phyloP scores from a whole-genome alignment of 1,140 invertebrate species.

The Acyrthosiphon pisum region DNA sequence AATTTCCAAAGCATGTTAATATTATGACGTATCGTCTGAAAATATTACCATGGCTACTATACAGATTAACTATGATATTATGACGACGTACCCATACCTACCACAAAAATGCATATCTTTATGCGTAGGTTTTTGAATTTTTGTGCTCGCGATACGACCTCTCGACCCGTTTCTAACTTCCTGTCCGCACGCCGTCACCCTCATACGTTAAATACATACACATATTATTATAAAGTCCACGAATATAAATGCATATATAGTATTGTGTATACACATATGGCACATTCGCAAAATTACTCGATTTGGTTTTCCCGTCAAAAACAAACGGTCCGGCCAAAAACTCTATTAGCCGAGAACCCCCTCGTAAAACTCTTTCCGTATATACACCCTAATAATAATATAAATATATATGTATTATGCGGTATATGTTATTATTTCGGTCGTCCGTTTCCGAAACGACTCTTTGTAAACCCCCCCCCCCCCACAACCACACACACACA shows the following conservation, averaged over 20 bases:
- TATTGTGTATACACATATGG: not conserved
- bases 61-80: too few species aligned
- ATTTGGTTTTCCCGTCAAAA: conserved; percentile 37
- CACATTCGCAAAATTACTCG: not conserved
- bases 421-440: not conserved
- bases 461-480: not conserved
- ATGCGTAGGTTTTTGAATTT: not conserved
- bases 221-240: not conserved
- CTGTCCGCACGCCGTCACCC: not conserved
- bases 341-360: not conserved
- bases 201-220: not conserved
- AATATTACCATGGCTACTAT: not conserved
- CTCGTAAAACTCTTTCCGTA: too few species aligned
- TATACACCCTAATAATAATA: not conserved
- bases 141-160: not conserved
- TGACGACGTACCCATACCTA: too few species aligned
- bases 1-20: not conserved
- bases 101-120: too few species aligned
- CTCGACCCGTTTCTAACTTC: not conserved
- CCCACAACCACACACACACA: too few species aligned
- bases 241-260: not conserved
- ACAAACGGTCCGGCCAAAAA: conserved; percentile 28
- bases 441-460: not conserved
- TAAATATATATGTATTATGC: not conserved
- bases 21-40: too few species aligned